Base-by-base conservation (phyloP, 2,888 invertebrate species). In the Eupithecia inturbata region DNA sequence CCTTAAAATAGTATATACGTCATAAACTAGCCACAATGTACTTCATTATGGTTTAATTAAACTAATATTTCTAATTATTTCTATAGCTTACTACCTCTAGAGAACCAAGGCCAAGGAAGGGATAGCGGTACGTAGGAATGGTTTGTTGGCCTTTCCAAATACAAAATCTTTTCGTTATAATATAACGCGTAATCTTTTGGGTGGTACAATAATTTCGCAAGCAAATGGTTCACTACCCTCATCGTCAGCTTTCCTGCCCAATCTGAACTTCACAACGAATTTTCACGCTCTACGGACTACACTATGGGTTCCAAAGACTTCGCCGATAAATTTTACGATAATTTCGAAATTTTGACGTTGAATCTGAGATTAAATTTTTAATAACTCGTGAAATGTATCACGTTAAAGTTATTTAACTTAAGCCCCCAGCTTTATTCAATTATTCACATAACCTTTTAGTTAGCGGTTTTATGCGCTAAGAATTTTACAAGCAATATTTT, bases 221-320 rank as follows among this genome's bases (percentile, higher is more conserved):
- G 76, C 71, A 75, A 76, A 78, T 70, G 78, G 57, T 53, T 71
- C 78, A 80, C 80, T 81, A 82, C 79, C 80, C 81, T 72, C 81
- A 83, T 85, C 86, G 83, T 22, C 82, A 78, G 76, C 68, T 64
- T 72, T 81, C 76, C 78, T 80, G 76, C 74, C 62, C 75, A 79
- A 86, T 86, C 85, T n/a, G n/a, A 9, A 3, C 49, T 78, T 78
- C 78, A 81, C 83, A 83, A 84, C 82, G 82, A 82, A 87, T 86
- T 84, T 83, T 85, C 83, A 79, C 84, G 82, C 83, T 82, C 84
- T 85, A 87, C 86, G 84, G 83, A 82, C 79, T 75, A 69, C 80
- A 78, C 79, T 85, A 87, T 85, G 82, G 82, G 72, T 82, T 84
- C 77, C 78, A 79, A 78, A 82, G 81, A 83, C 84, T 53, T 81